Conservation (phyloP, 2,797 vertebrate genomes). For the Sebastes alutus region DNA sequence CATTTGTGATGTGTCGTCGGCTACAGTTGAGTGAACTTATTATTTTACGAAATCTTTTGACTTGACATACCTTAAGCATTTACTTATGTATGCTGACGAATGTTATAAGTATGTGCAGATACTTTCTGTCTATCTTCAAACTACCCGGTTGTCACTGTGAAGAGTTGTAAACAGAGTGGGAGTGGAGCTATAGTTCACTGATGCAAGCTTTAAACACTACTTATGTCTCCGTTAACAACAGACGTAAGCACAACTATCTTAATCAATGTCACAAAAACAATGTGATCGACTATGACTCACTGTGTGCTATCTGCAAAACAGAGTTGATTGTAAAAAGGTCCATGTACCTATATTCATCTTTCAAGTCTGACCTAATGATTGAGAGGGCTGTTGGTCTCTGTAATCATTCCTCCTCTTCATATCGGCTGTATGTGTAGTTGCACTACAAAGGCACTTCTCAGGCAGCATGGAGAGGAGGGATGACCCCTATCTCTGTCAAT, state of each 20-base stretch:
- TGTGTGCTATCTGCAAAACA: not conserved
- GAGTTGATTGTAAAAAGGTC: not conserved
- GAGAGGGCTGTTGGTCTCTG: not conserved
- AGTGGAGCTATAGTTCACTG: constrained; percentile 6
- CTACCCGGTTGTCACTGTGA: not conserved
- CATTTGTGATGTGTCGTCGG: no score
- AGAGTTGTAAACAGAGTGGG: not conserved
- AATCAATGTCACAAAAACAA: constrained; percentile 38
- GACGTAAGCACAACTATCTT: not conserved
- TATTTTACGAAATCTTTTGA: no score
- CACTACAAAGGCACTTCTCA: not conserved
- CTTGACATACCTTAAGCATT: no score
- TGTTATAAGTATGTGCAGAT: not conserved
- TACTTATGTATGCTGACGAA: no score
- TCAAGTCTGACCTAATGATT: not conserved
- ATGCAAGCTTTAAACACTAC: constrained; percentile 17
- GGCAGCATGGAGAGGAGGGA: not conserved
- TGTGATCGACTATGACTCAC: constrained; percentile 31
- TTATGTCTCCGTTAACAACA: constrained; percentile 19
- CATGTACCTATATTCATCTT: not conserved
- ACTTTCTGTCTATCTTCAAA: not conserved
- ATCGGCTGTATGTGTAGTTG: not conserved
- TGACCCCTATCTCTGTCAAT: not conserved
- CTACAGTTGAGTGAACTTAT: no score
- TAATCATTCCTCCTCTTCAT: not conserved